Percentiles rank a stretch among this genome's conserved stretches.
Evolutionary conservation across 2,888 invertebrate genomes (phyloP).

Genomic region (Epiblema foenella): DNA sequence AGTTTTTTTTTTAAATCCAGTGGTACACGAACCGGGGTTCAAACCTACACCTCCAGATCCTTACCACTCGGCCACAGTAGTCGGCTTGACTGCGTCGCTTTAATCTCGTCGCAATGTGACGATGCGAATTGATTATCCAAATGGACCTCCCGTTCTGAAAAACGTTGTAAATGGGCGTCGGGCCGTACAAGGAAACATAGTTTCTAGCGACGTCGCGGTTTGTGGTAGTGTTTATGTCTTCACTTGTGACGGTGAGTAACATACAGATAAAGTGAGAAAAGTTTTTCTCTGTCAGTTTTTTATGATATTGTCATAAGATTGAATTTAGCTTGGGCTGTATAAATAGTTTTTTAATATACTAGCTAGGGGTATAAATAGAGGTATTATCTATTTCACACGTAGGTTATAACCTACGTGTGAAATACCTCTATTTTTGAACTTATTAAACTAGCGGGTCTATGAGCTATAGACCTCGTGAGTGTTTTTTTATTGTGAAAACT

Average conservation of each 20-base stretch:
- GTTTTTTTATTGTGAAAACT: too few species aligned
- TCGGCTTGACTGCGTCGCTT: too few species aligned
- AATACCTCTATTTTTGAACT: too few species aligned
- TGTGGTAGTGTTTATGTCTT: constrained; percentile 38
- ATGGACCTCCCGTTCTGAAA: constrained; percentile 21
- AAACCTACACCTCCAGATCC: too few species aligned
- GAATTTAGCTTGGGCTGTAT: background rate
- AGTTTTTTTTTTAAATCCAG: too few species aligned
- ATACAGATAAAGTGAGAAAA: background rate
- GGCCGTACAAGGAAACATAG: constrained; percentile 32
- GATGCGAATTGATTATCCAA: background rate
- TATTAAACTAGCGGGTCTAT: too few species aligned
- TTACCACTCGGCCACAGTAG: too few species aligned
- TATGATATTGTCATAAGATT: background rate
- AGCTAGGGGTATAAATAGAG: too few species aligned
- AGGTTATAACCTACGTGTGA: too few species aligned
- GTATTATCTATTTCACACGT: background rate
- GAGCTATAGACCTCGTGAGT: too few species aligned
- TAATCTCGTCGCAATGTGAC: background rate
- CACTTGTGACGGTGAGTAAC: constrained; percentile 19
- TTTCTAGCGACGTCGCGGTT: constrained; percentile 30
- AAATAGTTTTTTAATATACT: background rate
- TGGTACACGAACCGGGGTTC: too few species aligned
- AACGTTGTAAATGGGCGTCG: constrained; percentile 26
- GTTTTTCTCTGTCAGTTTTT: background rate